Evolutionary conservation across 2,797 vertebrate genomes (phyloP), one percentile per base, ranked within the genome.

Genomic region (Acanthornis magna): DNA sequence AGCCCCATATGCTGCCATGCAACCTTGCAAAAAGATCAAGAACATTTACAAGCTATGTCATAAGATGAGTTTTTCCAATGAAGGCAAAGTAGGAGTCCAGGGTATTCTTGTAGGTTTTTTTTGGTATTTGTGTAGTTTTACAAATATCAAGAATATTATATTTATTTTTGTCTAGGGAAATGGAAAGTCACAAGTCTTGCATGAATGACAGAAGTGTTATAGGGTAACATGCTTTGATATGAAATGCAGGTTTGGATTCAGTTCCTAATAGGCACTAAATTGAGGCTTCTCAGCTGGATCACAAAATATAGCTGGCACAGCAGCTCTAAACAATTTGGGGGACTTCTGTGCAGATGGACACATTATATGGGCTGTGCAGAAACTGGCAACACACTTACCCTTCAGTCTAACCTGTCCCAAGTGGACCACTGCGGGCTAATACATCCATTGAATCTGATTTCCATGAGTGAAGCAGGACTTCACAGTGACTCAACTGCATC

Each of bases 381-480:
- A 88, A 61, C 22, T 22, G 68, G 55, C 20, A 42, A 51, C 36
- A 26, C 32, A 47, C 55, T 20, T n/a, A 43, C 19, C 45, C n/a
- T 51, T 10, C 45, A 54, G n/a, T 36, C 54, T 71, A 57, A 45
- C 36, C 23, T 26, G 38, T 50, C 29, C 45, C 2, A 7, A 57
- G 32, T 47, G 27, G 4, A 32, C 43, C 0, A 0, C 11, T 76
- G 40, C 13, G 60, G 66, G 16, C 23, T 93, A 32, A 57, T 25
- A 30, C 18, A 54, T 29, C 43, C 19, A n/a, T 23, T 67, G 53
- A 21, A 2, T 53, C 6, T 67, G 57, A 19, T 48, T 70, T 25
- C 29, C 48, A 45, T 30, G 53, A 63, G n/a, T 29, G 40, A 29
- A 48, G 19, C 22, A 75, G 76, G 55, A 76, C 15, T 10, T 72